Evolutionary conservation across 2,888 invertebrate genomes (phyloP).

Genomic region (Achlya flavicornis): DNA sequence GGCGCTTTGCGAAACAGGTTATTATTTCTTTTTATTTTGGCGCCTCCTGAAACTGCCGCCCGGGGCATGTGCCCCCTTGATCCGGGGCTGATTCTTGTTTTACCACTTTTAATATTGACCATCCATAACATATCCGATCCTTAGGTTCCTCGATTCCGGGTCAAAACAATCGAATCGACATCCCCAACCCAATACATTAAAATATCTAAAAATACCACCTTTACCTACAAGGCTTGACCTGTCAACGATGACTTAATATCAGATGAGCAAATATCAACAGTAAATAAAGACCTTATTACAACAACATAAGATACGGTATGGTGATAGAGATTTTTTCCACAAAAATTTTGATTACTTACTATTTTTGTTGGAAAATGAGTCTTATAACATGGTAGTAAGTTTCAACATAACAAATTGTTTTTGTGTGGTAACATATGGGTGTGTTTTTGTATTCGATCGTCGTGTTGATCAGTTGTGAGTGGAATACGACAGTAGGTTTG

Average conservation of each 20-base stretch:
- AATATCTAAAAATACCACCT: background rate
- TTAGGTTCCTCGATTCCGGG: background rate
- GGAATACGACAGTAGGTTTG: constrained; percentile 3
- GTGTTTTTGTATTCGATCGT: constrained; percentile 9
- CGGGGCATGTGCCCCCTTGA: no score
- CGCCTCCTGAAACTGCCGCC: no score
- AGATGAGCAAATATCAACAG: constrained; percentile 17
- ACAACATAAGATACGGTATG: background rate
- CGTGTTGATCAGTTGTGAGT: constrained; percentile 6
- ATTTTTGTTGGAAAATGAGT: background rate
- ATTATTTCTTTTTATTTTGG: no score
- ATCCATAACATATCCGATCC: no score
- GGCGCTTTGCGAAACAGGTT: no score
- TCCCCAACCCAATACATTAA: background rate
- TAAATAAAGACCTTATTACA: background rate
- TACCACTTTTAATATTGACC: no score
- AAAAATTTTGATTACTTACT: background rate
- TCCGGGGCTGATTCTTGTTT: no score
- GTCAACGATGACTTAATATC: constrained; percentile 44
- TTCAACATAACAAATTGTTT: background rate
- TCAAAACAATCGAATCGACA: background rate
- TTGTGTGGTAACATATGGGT: background rate
- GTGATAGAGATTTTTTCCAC: background rate
- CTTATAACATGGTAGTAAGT: background rate
- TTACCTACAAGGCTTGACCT: constrained; percentile 39